Evolutionary conservation across 2,797 vertebrate species (phyloP).

Genomic region (Ceyx erithaca): DNA sequence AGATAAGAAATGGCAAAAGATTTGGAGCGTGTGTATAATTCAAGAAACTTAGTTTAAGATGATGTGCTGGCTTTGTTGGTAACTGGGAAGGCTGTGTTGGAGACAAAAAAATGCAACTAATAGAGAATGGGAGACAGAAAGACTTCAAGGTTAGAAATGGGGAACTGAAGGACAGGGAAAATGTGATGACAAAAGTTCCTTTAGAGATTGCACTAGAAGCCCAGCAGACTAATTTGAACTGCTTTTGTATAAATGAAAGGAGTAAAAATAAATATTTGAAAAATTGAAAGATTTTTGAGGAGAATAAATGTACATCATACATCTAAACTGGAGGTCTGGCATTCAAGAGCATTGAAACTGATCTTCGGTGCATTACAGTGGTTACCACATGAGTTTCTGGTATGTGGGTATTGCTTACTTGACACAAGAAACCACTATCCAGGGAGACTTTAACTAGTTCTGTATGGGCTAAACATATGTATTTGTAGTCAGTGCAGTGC

Average conservation of each 20-base stretch:
- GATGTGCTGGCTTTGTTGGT: neutral
- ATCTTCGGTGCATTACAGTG: neutral
- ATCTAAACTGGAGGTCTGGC: neutral
- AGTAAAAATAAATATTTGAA: neutral
- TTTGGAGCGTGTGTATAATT: neutral
- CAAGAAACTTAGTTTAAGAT: neutral
- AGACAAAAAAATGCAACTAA: neutral
- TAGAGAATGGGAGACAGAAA: neutral
- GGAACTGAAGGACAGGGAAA: neutral
- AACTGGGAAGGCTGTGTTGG: neutral
- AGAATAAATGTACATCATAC: neutral
- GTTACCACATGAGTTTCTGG: neutral
- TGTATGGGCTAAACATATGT: neutral
- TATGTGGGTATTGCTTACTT: neutral
- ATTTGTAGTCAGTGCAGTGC: neutral
- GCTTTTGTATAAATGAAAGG: neutral
- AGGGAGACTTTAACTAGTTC: neutral
- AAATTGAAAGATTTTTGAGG: neutral
- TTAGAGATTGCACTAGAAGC: neutral
- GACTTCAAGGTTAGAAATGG: neutral
- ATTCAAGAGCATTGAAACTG: neutral
- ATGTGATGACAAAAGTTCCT: neutral
- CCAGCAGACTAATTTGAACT: neutral
- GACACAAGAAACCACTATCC: neutral
- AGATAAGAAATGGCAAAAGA: neutral